These are phyloP conservation scores for Diachasma alloeum DNA, from an alignment of 1,140 invertebrate genomes.

Conservation along the genomic window DNA sequence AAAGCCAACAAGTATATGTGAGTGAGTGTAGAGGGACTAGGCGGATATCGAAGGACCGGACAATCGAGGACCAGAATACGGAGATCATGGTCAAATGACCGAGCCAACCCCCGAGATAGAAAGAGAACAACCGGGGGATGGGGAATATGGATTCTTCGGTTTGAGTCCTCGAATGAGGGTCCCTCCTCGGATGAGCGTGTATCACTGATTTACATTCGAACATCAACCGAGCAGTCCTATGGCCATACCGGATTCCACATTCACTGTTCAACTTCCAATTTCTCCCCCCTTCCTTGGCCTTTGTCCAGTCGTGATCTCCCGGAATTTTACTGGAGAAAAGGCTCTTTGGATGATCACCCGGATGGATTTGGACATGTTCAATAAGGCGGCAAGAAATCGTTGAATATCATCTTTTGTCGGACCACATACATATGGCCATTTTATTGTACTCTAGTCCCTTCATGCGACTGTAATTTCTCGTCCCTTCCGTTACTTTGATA, in stretches of 20 bases:
- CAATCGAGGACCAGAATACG: constrained; percentile 21
- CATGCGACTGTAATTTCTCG: background rate
- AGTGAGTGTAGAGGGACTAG: background rate
- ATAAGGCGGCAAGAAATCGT: constrained; percentile 10
- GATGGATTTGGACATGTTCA: constrained; percentile 10
- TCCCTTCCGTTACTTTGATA: background rate
- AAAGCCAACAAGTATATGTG: background rate
- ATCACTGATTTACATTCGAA: constrained; percentile 37
- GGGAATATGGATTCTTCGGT: constrained; percentile 17
- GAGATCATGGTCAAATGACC: constrained; percentile 32
- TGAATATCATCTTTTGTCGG: background rate
- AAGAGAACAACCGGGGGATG: background rate
- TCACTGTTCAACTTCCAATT: background rate
- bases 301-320: background rate
- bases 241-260: background rate
- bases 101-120: background rate
- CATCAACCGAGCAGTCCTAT: constrained; percentile 24
- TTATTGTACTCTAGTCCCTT: background rate
- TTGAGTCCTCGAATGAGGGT: constrained; percentile 26
- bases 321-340: background rate
- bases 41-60: constrained; percentile 25
- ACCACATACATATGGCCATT: background rate
- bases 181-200: constrained; percentile 17
- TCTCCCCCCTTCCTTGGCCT: background rate
- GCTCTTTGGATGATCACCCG: constrained; percentile 3